Conservation (phyloP, 2,113 vertebrate genomes). For the Triplophysa tibetana region DNA sequence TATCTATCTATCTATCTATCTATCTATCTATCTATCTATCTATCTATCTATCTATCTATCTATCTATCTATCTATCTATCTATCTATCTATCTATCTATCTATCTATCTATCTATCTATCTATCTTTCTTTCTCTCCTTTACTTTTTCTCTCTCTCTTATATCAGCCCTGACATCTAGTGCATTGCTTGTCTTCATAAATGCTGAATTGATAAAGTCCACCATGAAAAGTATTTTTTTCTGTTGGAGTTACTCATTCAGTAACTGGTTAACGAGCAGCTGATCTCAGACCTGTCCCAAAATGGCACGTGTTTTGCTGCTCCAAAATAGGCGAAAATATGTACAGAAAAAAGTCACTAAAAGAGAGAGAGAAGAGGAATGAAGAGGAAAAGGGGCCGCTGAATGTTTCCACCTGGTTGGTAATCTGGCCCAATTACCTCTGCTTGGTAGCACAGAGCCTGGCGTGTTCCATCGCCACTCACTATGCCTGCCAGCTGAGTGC, state of each 20-base stretch:
- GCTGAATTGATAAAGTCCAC: not conserved
- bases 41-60: not conserved
- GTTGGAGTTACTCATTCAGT: not conserved
- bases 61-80: not conserved
- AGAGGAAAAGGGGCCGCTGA: conserved; percentile 62
- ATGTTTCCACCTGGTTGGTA: conserved; percentile 80
- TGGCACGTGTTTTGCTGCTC: not conserved
- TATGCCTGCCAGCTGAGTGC: conserved; percentile 64
- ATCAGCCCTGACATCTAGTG: not conserved
- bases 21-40: not conserved
- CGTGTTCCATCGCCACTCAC: conserved; percentile 64
- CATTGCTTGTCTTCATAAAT: not conserved
- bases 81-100: not conserved
- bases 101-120: not conserved
- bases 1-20: not conserved
- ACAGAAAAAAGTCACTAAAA: conserved; percentile 5
- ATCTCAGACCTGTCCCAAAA: not conserved
- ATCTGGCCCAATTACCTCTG: conserved; percentile 78
- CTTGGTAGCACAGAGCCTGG: conserved; percentile 70
- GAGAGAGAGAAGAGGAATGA: conserved; percentile 13
- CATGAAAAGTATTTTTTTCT: not conserved
- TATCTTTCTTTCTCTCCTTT: conserved; percentile 1
- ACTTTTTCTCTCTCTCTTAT: conserved; percentile 29
- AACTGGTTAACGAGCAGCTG: too few species aligned
- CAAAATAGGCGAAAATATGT: conserved; percentile 1